Percentiles rank a stretch among this genome's conserved stretches.
These are phyloP conservation scores for Malacoraja senta DNA, from an alignment of 2,797 vertebrate genomes.

Conservation along the genomic window DNA sequence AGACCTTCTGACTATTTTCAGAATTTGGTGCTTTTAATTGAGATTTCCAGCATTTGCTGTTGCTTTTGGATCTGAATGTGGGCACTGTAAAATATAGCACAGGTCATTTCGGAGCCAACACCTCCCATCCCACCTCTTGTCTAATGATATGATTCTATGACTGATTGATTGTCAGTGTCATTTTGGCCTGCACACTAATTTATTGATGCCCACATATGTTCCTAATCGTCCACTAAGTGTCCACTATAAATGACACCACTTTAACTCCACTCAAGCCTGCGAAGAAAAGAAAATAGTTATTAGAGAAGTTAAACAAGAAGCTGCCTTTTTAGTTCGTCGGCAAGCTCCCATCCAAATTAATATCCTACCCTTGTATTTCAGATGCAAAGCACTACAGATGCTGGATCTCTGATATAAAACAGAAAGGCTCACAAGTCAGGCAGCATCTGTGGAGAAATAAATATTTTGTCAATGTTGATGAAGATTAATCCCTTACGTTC, in stretches of 20 bases:
- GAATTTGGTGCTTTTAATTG: too few species aligned
- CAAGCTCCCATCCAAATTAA: not conserved
- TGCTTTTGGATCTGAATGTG: not conserved
- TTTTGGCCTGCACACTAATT: constrained; percentile 15
- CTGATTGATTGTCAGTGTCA: not conserved
- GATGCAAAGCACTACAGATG: not conserved
- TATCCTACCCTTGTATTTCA: not conserved
- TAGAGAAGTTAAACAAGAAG: not conserved
- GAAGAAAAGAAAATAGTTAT: not conserved
- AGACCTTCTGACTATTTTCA: too few species aligned
- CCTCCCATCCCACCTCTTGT: too few species aligned
- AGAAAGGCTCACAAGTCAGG: too few species aligned
- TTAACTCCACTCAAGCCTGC: not conserved
- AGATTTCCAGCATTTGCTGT: too few species aligned
- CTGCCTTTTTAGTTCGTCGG: not conserved
- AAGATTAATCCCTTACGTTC: too few species aligned
- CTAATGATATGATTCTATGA: not conserved
- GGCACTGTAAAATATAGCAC: not conserved
- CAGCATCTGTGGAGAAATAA: too few species aligned
- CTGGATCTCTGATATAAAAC: too few species aligned
- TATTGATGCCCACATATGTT: not conserved
- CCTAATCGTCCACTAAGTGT: not conserved
- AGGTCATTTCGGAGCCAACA: not conserved
- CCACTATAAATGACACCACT: not conserved
- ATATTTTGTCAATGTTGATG: too few species aligned